Evolutionary conservation across 2,888 invertebrate species (phyloP).

Genomic region (Parapristionchus giblindavisi): DNA sequence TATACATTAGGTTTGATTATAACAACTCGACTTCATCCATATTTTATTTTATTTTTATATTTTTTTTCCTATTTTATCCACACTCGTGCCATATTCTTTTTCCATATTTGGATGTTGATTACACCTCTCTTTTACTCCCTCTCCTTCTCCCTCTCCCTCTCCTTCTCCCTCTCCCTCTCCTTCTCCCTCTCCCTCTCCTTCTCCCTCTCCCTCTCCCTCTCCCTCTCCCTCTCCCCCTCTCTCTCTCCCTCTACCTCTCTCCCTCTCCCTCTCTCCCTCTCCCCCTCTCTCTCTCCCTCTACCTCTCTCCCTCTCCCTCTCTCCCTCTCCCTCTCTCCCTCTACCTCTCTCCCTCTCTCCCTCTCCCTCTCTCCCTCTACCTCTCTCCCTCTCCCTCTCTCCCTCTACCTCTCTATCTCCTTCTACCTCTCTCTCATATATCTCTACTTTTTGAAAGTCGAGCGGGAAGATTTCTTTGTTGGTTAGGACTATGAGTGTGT

Average conservation of each 20-base stretch:
- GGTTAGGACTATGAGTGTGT: too few species aligned
- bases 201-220: conserved; percentile 11
- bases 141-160: not conserved
- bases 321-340: not conserved
- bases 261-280: conserved; percentile 1
- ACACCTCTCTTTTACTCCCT: conserved; percentile 3
- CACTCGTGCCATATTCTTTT: not conserved
- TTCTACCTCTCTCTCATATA: too few species aligned
- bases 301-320: not conserved
- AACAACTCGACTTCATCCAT: too few species aligned
- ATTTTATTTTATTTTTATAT: too few species aligned
- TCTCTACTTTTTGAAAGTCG: too few species aligned
- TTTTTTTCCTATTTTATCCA: not conserved
- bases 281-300: not conserved
- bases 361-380: too few species aligned
- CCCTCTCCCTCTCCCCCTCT: conserved; percentile 9
- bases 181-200: not conserved
- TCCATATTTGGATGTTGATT: not conserved
- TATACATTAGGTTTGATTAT: too few species aligned
- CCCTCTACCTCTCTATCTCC: too few species aligned
- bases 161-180: not conserved
- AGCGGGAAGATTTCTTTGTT: too few species aligned
- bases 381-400: too few species aligned
- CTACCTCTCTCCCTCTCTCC: not conserved
- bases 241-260: conserved; percentile 14